Conservation (phyloP, 2,113 vertebrate species). For the Callospermophilus lateralis region DNA sequence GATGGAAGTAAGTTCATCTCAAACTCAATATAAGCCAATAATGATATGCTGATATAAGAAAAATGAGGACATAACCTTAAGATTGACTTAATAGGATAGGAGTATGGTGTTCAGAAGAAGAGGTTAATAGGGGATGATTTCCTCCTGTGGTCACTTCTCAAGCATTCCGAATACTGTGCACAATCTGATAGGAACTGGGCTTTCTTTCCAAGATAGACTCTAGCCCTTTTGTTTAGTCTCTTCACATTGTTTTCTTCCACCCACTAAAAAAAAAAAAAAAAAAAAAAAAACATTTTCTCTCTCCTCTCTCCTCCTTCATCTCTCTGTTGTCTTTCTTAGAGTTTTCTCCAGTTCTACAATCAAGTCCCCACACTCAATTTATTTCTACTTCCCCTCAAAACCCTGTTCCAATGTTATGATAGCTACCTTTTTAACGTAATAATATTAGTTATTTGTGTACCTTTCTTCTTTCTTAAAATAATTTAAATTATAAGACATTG, state of each 20-base stretch:
- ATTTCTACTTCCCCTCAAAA: background rate
- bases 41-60: background rate
- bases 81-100: background rate
- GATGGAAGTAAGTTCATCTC: background rate
- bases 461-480: background rate
- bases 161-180: background rate
- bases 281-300: background rate
- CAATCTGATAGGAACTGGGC: background rate
- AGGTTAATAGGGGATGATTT: background rate
- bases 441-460: background rate
- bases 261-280: background rate
- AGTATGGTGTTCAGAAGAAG: background rate
- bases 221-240: background rate
- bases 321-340: background rate
- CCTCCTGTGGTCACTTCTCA: background rate
- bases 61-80: background rate
- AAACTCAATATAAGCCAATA: background rate
- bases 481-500: background rate
- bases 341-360: background rate
- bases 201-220: background rate
- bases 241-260: background rate
- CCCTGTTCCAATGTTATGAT: background rate
- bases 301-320: background rate
- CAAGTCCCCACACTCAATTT: background rate
- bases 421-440: background rate